These are phyloP conservation scores for Gymnogyps californianus DNA, from an alignment of 2,113 vertebrate species.

Conservation along the genomic window DNA sequence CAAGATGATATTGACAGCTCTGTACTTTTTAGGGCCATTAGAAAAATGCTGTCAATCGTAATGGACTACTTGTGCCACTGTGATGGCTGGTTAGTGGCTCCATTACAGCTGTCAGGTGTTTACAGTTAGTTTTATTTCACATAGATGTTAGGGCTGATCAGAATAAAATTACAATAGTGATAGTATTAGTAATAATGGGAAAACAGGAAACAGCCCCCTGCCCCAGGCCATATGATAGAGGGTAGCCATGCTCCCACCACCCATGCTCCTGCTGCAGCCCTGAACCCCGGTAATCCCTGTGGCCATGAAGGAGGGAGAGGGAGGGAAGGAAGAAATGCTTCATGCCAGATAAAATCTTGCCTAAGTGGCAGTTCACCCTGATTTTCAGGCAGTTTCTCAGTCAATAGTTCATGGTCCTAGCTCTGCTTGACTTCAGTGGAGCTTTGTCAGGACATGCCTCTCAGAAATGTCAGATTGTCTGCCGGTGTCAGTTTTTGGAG, in stretches of 20 bases:
- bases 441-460: not conserved
- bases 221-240: not conserved
- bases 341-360: not conserved
- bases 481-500: not conserved
- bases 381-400: not conserved
- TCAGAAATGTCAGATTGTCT: not conserved
- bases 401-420: not conserved
- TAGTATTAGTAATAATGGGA: not conserved
- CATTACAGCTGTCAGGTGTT: not conserved
- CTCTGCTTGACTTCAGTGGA: not conserved
- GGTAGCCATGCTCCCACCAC: not conserved
- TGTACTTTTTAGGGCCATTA: not conserved
- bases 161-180: not conserved
- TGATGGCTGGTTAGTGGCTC: not conserved
- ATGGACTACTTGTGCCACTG: not conserved
- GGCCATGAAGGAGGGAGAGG: not conserved
- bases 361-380: not conserved
- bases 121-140: not conserved
- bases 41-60: constrained; percentile 18
- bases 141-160: not conserved
- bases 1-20: not conserved
- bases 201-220: not conserved
- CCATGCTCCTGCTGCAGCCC: not conserved
- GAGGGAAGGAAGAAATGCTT: not conserved
- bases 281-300: accelerated